These are phyloP conservation scores for Rhagium mordax DNA, from an alignment of 2,888 invertebrate species.

Conservation along the genomic window DNA sequence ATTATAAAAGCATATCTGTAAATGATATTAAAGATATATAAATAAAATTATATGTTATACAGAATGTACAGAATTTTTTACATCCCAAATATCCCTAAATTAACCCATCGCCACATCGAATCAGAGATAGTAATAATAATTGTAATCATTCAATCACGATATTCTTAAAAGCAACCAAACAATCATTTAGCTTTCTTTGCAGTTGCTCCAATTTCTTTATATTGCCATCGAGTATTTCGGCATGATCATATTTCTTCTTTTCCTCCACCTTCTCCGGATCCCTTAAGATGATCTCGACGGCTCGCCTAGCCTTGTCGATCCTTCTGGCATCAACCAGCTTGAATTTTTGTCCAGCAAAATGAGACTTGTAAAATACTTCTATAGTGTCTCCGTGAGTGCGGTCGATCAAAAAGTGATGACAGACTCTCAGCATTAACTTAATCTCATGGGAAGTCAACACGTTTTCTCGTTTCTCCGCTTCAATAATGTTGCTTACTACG, in stretches of 20 bases:
- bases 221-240: background rate
- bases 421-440: constrained; percentile 37
- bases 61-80: background rate
- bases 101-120: too few relatives aligned
- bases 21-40: constrained; percentile 27
- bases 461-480: constrained; percentile 7
- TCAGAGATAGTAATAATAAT: too few relatives aligned
- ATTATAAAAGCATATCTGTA: constrained; percentile 32
- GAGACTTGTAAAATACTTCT: constrained; percentile 40
- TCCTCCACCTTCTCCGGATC: background rate
- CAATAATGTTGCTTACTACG: constrained; percentile 32
- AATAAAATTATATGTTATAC: constrained; percentile 23
- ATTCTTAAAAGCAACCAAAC: constrained; percentile 1
- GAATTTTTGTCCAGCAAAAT: constrained; percentile 26
- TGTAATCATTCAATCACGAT: background rate
- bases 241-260: background rate
- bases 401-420: constrained; percentile 25
- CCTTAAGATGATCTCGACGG: background rate
- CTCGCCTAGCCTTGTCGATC: background rate
- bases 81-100: background rate
- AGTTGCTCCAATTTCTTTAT: background rate
- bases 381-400: constrained; percentile 17
- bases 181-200: background rate
- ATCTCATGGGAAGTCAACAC: constrained; percentile 37
- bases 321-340: constrained; percentile 36